Evolutionary conservation across 2,797 vertebrate genomes (phyloP), one percentile per base, ranked within the genome.

Genomic region (Lutjanus campechanus): DNA sequence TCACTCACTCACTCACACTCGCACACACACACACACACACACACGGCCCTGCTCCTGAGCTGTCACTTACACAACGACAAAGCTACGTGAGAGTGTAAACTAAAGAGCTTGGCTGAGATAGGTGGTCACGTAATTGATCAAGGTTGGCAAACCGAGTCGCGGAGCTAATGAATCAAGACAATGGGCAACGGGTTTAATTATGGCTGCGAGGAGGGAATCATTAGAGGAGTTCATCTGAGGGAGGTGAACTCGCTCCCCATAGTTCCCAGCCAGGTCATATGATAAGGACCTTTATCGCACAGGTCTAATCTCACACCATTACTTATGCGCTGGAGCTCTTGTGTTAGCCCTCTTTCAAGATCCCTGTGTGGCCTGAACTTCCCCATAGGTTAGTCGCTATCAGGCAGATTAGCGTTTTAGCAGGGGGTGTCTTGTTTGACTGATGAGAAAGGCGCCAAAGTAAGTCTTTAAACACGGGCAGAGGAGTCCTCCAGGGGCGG

Each of bases 81-180:
- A 67, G 81, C 87, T 85, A 90, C 80, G 86, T 91, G 91, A 91
- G 74, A 64, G 85, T 70, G 85, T 91, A 90, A 69, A 79, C 83
- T 77, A 88, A 91, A 82, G 77, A 92, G 88, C 85, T 79, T 49
- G 77, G 90, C 88, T 82, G 82, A 82, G 89, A 91, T 92, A 88
- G 85, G 87, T 78, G 79, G 85, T 89, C 91, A 85, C 82, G 75
- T 94, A 92, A 95, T 94, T 93, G 94, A 94, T 93, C 90, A 92
- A 93, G 91, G 89, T 91, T 94, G 92, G 93, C 91, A 92, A 93
- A 93, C 74, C 73, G 50, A 82, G 85, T 84, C 69, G 82, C 62
- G 83, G 78, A 92, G 83, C 89, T 89, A 93, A 94, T 95, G 91
- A 93, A 94, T 95, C 92, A 92, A 92, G 93, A 94, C 94, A 92